Percentiles rank a stretch among this genome's conserved stretches.
Evolutionary conservation across 2,113 vertebrate genomes (phyloP).

Genomic region (Lasiurus borealis): DNA sequence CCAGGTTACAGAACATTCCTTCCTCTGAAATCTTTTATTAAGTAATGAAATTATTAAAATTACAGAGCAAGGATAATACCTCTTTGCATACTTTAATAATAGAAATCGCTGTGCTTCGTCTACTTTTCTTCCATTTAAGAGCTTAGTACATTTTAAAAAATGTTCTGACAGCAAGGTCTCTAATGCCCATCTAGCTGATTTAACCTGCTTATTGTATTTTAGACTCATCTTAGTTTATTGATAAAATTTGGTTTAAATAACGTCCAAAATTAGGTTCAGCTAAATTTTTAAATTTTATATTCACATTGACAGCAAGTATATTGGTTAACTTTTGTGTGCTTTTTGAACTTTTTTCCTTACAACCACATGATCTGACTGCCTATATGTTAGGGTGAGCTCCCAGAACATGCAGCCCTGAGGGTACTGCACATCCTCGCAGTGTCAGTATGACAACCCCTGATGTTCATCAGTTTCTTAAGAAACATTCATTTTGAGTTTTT

Average conservation of each 20-base stretch:
- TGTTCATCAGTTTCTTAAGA: neutral
- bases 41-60: neutral
- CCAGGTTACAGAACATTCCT: neutral
- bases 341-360: neutral
- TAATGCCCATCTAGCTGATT: neutral
- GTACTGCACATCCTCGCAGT: no score
- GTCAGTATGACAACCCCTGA: neutral
- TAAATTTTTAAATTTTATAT: constrained; percentile 31
- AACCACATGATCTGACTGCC: neutral
- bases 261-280: neutral
- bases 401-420: no score
- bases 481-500: neutral
- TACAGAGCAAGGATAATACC: neutral
- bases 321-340: neutral
- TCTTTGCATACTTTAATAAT: neutral
- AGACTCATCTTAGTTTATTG: neutral
- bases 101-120: neutral
- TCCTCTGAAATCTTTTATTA: neutral
- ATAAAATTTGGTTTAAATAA: constrained; percentile 15
- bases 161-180: neutral
- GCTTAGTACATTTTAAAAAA: constrained; percentile 11
- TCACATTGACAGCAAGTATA: neutral
- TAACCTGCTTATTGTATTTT: constrained; percentile 45
- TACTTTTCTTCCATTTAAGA: neutral
- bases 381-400: no score